A percentile compares a stretch with the other conserved stretches of the same genome.
Conservation (phyloP, 2,797 vertebrate species). For the Myripristis jacobus region DNA sequence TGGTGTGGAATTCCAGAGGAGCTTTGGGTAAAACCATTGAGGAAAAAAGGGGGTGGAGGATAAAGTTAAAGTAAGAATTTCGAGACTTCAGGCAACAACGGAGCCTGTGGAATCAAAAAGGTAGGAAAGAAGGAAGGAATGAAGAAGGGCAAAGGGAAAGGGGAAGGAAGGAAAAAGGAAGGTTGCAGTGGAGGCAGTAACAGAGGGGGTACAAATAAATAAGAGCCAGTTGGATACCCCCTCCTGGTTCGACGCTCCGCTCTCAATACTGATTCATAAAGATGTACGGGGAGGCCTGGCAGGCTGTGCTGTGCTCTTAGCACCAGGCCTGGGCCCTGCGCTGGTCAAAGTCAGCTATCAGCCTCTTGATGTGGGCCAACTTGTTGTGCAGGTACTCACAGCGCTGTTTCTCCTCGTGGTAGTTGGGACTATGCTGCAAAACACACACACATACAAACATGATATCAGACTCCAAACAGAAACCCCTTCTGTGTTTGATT, state of each 20-base stretch:
- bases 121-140: conserved; percentile 64
- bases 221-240: conserved; percentile 64
- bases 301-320: conserved; percentile 68
- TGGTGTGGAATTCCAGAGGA: conserved; percentile 66
- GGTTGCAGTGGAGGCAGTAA: conserved; percentile 65
- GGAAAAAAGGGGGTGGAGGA: conserved; percentile 42
- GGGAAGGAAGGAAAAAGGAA: conserved; percentile 23
- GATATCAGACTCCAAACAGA: background rate
- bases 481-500: background rate
- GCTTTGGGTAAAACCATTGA: conserved; percentile 30
- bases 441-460: background rate
- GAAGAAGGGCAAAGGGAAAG: conserved; percentile 44
- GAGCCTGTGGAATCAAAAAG: conserved; percentile 76
- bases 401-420: conserved; percentile 89
- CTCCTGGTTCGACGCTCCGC: conserved; percentile 57
- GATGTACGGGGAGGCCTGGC: conserved; percentile 31
- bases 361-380: conserved; percentile 92
- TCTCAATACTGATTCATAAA: conserved; percentile 73
- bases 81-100: conserved; percentile 58
- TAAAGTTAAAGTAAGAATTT: conserved; percentile 56
- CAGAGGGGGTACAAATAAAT: conserved; percentile 67
- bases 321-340: conserved; percentile 83
- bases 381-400: conserved; percentile 94
- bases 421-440: conserved; percentile 87
- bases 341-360: conserved; percentile 92